Conservation (phyloP, 2,888 invertebrate genomes). For the Mamestra brassicae region DNA sequence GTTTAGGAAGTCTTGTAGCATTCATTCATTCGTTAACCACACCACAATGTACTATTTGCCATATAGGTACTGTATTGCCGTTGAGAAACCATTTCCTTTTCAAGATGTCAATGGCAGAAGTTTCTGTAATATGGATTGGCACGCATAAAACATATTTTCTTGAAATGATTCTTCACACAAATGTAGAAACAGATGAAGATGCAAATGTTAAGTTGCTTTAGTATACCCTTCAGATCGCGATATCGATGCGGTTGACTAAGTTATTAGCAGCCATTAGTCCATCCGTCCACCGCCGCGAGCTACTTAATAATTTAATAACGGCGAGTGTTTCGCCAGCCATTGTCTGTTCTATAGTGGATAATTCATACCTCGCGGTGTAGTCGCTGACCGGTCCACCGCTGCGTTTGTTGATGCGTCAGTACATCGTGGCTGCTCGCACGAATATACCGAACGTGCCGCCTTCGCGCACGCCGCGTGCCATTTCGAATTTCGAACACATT, state of each 20-base stretch:
- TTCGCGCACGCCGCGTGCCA: slow-evolving; percentile 70
- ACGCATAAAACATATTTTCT: neutral
- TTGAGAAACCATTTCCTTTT: neutral
- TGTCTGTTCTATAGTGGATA: slow-evolving; percentile 77
- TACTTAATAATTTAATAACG: slow-evolving; percentile 85
- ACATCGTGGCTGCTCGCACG: slow-evolving; percentile 79
- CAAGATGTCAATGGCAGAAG: no score
- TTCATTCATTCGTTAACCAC: neutral
- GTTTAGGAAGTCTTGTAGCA: neutral
- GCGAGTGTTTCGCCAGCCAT: slow-evolving; percentile 77
- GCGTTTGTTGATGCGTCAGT: slow-evolving; percentile 83
- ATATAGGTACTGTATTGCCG: neutral
- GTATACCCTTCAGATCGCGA: slow-evolving; percentile 41
- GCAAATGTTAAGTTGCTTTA: slow-evolving; percentile 36
- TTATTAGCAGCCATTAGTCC: slow-evolving; percentile 60
- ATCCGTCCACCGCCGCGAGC: slow-evolving; percentile 69
- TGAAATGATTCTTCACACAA: slow-evolving; percentile 12
- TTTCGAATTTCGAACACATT: slow-evolving; percentile 62
- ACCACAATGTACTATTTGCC: neutral
- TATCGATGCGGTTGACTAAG: slow-evolving; percentile 53
- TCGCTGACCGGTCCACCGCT: slow-evolving; percentile 76
- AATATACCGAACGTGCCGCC: slow-evolving; percentile 68
- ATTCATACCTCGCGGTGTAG: slow-evolving; percentile 78
- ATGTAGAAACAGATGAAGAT: slow-evolving; percentile 9
- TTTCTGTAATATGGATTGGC: neutral